Base-by-base conservation (phyloP, 2,888 invertebrate genomes). In the Ditylenchus weischeri region DNA sequence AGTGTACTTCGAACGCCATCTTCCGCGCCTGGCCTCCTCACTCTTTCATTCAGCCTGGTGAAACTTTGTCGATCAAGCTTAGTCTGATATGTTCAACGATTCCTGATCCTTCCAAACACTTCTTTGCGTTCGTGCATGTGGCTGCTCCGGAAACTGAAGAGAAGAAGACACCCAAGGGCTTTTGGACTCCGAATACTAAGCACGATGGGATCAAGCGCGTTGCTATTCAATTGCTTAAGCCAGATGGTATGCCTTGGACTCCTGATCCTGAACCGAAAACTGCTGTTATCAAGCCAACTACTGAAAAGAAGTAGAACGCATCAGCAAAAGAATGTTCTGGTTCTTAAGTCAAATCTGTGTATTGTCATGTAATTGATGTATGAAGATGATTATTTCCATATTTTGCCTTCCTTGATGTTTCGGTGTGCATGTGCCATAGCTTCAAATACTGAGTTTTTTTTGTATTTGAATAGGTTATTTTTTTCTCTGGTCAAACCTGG, bases 21-120 rank as follows among this genome's bases (percentile, higher is more conserved):
- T 78, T 78, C 66, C 78, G 78, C 29, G 77, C 77, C n/a, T 76
- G 77, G 50, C 77, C 76, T 38, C 73, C 73, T 6, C 68, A 74
- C 38, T 73, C 70, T 21, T 73, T 68, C 64, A 51, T 73, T 15
- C 68, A 66, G 15, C 64, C 65, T 8, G 65, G 65, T 48, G 54
- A 72, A 54, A 59, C 73, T 38, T 11, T 58, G 21, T n/a, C 49
- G 15, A 69, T 78, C 21, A 50, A 61, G 38, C 15, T 72, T 29
- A 50, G 59, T 13, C 65, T 73, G 54, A 11, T 35, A 19, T 6
- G 61, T 51, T 65, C 73, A 58, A 50, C 36, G 19, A 48, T 73
- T 15, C 73, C 73, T 15, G 57, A 63, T 18, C 54, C 23, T 19
- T n/a, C 51, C 15, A 50, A 62, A 48, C 72, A 72, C 65, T 65